Evolutionary conservation across 2,113 vertebrate species (phyloP), one percentile per base, ranked within the genome.

Genomic region (Loxodonta africana): DNA sequence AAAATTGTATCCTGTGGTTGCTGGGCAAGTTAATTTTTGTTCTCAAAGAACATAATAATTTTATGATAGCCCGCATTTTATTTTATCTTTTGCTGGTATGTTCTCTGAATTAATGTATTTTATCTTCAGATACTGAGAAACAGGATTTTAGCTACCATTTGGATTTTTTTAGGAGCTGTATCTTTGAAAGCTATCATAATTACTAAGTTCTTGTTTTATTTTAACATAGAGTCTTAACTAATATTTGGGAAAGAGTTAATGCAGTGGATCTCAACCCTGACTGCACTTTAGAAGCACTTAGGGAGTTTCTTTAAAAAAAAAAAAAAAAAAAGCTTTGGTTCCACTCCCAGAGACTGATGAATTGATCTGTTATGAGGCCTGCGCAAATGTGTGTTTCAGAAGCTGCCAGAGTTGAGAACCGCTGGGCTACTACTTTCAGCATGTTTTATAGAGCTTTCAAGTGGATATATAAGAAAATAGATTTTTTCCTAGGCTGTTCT

Each of bases 381-480:
- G 89, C 60, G 25, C 78, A 96, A 73, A 96, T 51, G 30, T 87
- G 53, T 94, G 71, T 84, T 93, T 96, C 95, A 30, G 88, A 90
- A 97, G 76, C 80, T 71, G 37, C 20, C 51, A 44, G 25, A 48
- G 51, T 95, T 95, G 80, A 93, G 94, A 93, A 85, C 67, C 46
- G 67, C 48, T 60, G 30, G 8, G 5, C 33, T 91, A 60, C 7
- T 90, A n/a, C 46, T 94, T 81, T 90, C 76, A 53, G 74, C n/a
- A 60, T 95, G 73, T 88, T 96, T 26, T 86, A 48, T 8, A 81
- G 37, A 86, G 63, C 62, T 96, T 93, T 51, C 25, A 91, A 53
- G 48, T 69, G 51, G 60, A 71, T 94, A 88, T 95, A 90, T 92
- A 78, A 77, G 80, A 85, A 92, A 94, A 67, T 82, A 44, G 2